Base-by-base conservation (phyloP, 2,888 invertebrate genomes). In the Euphydryas editha region DNA sequence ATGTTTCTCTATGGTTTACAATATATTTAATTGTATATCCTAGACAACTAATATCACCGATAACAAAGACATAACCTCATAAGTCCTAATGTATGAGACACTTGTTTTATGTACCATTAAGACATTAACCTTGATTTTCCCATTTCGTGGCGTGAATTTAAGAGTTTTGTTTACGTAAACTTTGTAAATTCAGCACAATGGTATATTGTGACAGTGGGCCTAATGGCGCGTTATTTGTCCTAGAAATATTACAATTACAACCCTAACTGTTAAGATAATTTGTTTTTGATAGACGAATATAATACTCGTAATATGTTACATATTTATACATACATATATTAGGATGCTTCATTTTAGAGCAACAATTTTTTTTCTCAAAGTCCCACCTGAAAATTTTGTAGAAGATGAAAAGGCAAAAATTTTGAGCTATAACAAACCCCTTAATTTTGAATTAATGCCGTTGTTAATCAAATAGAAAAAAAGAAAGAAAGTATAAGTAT, bases 101-200 rank as follows among this genome's bases (percentile, higher is more conserved):
- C 59, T 71, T 78, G 72, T 49, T 75, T 79, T 78, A 78, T 79
- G 73, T 69, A 57, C 72, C 75, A 73, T 78, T 67, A 67, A 63
- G 61, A 44, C 69, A 69, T 74, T 74, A 73, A 72, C 74, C 74
- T 59, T 67, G 61, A 54, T 54, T 69, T 72, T 63, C 42, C 62
- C 62, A 64, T 60, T 66, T 64, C 68, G 68, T 68, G 65, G 68
- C 71, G 71, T 71, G 62, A 71, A 69, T 70, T 70, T 70, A 71
- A 70, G 61, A 69, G 68, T 65, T 64, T 65, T 73, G 73, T 73
- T 72, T 73, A 72, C 70, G 21, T 3, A 55, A 65, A 65, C 24
- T 59, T 62, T 55, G 55, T n/a, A 15, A 42, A 54, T 17, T 54
- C 15, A 24, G 56, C 46, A 60, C 55, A 54, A 61, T 42, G 37